Evolutionary conservation across 2,888 invertebrate species (phyloP).

Genomic region (Chymomyza caudatula): DNA sequence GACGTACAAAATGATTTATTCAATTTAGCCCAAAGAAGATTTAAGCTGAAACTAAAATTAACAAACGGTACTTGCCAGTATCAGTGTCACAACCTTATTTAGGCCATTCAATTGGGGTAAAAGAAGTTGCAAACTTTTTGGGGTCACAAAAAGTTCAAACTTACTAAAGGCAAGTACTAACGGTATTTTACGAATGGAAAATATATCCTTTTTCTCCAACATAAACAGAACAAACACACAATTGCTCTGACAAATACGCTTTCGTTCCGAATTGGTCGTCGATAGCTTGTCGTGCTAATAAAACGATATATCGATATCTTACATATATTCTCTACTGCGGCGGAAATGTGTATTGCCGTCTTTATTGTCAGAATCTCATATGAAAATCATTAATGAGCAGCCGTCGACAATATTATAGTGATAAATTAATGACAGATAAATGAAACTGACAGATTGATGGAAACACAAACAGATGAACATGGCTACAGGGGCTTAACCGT

Average conservation of each 20-base stretch:
- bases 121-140: neutral
- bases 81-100: neutral
- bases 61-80: too few species aligned
- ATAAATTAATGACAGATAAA: neutral
- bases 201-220: neutral
- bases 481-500: neutral
- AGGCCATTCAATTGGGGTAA: neutral
- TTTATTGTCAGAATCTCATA: neutral
- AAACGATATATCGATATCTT: too few species aligned
- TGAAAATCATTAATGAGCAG: neutral
- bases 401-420: neutral
- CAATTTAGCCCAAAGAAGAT: conserved; percentile 16
- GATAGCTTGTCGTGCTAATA: too few species aligned
- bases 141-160: neutral
- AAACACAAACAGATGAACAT: neutral
- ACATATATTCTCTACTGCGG: too few species aligned
- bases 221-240: neutral
- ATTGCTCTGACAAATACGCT: too few species aligned
- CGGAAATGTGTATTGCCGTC: too few species aligned
- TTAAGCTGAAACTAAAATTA: neutral
- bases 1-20: conserved; percentile 68
- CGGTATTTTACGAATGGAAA: neutral
- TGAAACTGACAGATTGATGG: neutral
- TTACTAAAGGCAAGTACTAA: neutral
- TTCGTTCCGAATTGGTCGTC: too few species aligned